Evolutionary conservation across 1,140 invertebrate species (phyloP).

Genomic region (Daktulosphaira vitifoliae): DNA sequence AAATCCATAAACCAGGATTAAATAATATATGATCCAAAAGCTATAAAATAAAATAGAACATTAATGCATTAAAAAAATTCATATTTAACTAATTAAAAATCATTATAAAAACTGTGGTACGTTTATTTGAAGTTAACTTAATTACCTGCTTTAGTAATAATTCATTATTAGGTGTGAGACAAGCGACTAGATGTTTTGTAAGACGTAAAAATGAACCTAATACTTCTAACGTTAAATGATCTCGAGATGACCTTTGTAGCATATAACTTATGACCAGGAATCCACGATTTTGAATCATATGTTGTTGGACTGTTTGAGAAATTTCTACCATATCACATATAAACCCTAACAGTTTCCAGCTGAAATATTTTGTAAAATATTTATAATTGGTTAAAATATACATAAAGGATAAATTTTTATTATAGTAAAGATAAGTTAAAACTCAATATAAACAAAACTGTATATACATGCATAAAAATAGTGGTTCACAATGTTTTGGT

Average conservation of each 20-base stretch:
- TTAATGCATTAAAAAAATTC: too few relatives aligned
- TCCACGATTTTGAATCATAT: constrained; percentile 95
- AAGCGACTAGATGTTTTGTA: constrained; percentile 93
- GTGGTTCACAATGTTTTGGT: too few relatives aligned
- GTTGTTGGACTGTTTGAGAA: constrained; percentile 94
- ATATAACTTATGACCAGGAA: constrained; percentile 97
- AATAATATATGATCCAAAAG: constrained; percentile 97
- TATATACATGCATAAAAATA: too few relatives aligned
- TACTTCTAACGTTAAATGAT: constrained; percentile 89
- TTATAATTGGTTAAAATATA: constrained; percentile 36
- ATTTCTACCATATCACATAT: constrained; percentile 95
- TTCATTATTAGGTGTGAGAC: constrained; percentile 84
- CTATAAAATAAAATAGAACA: constrained; percentile 48
- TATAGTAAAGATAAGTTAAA: too few relatives aligned
- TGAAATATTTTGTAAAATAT: too few relatives aligned
- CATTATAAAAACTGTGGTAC: not conserved
- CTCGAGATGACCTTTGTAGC: constrained; percentile 83
- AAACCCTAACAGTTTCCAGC: constrained; percentile 92
- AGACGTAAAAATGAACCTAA: constrained; percentile 86
- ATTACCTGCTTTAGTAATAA: constrained; percentile 87
- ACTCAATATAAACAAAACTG: too few relatives aligned
- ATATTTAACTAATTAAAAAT: too few relatives aligned
- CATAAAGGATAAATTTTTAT: constrained; percentile 16
- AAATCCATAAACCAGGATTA: constrained; percentile 98
- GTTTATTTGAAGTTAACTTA: not conserved